phyloP scores from a whole-genome alignment of 1,140 invertebrate genomes.

The Maniola jurtina region DNA sequence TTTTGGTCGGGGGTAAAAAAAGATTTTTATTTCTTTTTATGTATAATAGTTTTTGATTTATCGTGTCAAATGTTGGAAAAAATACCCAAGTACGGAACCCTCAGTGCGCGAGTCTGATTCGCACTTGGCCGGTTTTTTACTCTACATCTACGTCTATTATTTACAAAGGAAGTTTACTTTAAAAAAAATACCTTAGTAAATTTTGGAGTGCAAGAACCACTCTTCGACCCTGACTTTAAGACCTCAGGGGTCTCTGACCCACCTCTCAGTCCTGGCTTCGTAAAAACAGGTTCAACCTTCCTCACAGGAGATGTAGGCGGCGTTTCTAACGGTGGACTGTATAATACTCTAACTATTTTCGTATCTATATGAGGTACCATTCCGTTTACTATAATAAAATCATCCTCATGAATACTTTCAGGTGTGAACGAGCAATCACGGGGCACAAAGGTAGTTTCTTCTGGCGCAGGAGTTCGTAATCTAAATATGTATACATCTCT shows the following conservation, averaged over 20 bases:
- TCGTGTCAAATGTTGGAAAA: too few relatives aligned
- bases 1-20: too few relatives aligned
- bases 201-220: not conserved
- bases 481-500: slow-evolving; percentile 73
- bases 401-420: slow-evolving; percentile 52
- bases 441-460: slow-evolving; percentile 42
- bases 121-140: too few relatives aligned
- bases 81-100: too few relatives aligned
- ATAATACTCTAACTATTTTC: slow-evolving; percentile 50
- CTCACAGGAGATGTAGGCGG: slow-evolving; percentile 42
- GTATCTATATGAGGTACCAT: slow-evolving; percentile 60
- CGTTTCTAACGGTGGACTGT: slow-evolving; percentile 54
- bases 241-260: slow-evolving; percentile 27
- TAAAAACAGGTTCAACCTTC: slow-evolving; percentile 35
- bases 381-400: slow-evolving; percentile 64
- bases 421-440: slow-evolving; percentile 43
- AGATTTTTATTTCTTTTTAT: too few relatives aligned
- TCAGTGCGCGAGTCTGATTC: too few relatives aligned
- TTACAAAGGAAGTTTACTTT: not conserved
- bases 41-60: too few relatives aligned
- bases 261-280: slow-evolving; percentile 41
- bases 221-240: slow-evolving; percentile 21
- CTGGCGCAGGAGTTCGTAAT: slow-evolving; percentile 55
- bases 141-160: not conserved
- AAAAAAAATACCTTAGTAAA: slow-evolving; percentile 37